phyloP scores from a whole-genome alignment of 1,140 invertebrate species.

The Aphelinus certus region DNA sequence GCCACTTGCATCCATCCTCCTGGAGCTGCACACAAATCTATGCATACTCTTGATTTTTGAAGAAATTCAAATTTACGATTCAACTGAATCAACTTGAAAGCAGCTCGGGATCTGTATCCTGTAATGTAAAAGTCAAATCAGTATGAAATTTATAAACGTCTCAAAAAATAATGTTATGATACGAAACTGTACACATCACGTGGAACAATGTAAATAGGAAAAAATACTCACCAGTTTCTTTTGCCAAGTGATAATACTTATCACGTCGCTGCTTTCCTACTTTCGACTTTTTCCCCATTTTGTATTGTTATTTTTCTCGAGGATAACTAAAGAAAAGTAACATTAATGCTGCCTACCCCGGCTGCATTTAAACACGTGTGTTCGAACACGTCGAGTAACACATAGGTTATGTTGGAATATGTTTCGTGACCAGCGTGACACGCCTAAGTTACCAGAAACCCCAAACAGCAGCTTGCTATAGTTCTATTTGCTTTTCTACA shows the following conservation, averaged over 20 bases:
- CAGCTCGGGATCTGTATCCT: conserved; percentile 96
- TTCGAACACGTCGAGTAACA: background rate
- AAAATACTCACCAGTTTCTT: conserved; percentile 88
- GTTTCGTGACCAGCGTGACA: no score
- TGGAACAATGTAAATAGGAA: conserved; percentile 16
- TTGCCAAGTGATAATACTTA: conserved; percentile 98
- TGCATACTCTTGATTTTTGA: conserved; percentile 92
- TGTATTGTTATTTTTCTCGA: conserved; percentile 2
- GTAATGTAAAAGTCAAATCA: conserved; percentile 34
- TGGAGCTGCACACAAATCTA: conserved; percentile 98
- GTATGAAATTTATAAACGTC: background rate
- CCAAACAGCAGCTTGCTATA: background rate
- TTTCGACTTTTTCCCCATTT: conserved; percentile 98
- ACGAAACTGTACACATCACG: background rate
- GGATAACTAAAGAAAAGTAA: conserved; percentile 11
- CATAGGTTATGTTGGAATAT: conserved; percentile 18
- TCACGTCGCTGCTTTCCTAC: conserved; percentile 97
- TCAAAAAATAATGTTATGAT: conserved; percentile 15
- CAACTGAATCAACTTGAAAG: conserved; percentile 98
- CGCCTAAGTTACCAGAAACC: no score
- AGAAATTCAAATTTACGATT: conserved; percentile 98
- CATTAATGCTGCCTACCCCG: background rate
- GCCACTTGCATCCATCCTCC: conserved; percentile 99
- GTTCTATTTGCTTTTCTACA: conserved; percentile 1
- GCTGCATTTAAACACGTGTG: conserved; percentile 23